A percentile compares a stretch with the other conserved stretches of the same genome.
Conservation (phyloP, 2,888 invertebrate species). For the Spilosoma lubricipeda region DNA sequence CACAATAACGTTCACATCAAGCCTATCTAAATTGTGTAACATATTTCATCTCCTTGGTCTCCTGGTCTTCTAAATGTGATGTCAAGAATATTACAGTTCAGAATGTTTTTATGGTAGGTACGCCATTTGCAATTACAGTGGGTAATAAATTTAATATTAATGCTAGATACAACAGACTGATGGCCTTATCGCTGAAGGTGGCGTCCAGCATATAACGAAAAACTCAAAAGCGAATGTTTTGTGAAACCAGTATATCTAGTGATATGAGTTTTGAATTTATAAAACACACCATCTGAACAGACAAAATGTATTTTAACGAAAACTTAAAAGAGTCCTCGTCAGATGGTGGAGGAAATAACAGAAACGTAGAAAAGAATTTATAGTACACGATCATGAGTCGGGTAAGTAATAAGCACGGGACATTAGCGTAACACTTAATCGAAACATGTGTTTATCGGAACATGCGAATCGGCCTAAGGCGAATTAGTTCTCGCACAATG, state of each 20-base stretch:
- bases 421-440: constrained; percentile 80
- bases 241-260: neutral
- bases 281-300: neutral
- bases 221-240: neutral
- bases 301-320: constrained; percentile 22
- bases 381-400: constrained; percentile 58
- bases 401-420: constrained; percentile 66
- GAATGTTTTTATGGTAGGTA: neutral
- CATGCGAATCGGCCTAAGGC: constrained; percentile 85
- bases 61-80: neutral
- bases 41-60: constrained; percentile 44
- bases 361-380: constrained; percentile 52
- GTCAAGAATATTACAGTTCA: neutral
- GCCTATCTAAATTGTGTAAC: constrained; percentile 64
- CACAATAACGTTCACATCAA: constrained; percentile 74
- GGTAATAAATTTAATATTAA: neutral
- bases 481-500: constrained; percentile 87
- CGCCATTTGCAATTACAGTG: constrained; percentile 26
- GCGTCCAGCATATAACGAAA: neutral
- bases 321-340: constrained; percentile 27
- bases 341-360: constrained; percentile 31
- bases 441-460: constrained; percentile 86
- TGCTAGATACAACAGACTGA: neutral
- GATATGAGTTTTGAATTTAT: neutral
- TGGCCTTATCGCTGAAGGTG: neutral